phyloP scores from a whole-genome alignment of 2,113 vertebrate genomes.

The Xiphophorus couchianus region DNA sequence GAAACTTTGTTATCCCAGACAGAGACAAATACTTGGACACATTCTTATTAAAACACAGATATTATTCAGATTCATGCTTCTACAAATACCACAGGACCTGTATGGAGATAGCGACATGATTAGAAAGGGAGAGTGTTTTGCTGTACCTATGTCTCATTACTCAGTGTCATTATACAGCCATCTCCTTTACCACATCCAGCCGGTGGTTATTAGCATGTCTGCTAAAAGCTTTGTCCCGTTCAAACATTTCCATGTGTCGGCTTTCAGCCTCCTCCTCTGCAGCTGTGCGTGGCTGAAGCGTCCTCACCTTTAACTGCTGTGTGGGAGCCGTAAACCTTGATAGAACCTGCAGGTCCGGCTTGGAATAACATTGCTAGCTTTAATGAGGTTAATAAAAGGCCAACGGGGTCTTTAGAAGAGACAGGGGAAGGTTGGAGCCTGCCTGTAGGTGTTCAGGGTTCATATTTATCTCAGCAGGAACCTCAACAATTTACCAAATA shows the following conservation, averaged over 20 bases:
- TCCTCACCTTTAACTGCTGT: conserved; percentile 83
- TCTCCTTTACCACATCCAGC: conserved; percentile 69
- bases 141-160: conserved; percentile 61
- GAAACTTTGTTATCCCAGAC: conserved; percentile 26
- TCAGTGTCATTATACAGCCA: conserved; percentile 73
- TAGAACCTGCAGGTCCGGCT: conserved; percentile 84
- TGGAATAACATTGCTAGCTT: conserved; percentile 91
- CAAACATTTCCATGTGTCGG: conserved; percentile 69
- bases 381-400: conserved; percentile 87
- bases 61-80: not conserved
- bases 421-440: conserved; percentile 2
- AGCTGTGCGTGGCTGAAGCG: conserved; percentile 54
- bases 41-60: not conserved
- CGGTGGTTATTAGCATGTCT: conserved; percentile 70
- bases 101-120: not conserved
- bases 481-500: too few relatives aligned
- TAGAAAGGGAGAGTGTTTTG: conserved; percentile 50
- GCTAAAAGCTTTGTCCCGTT: conserved; percentile 72
- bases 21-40: not conserved
- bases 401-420: conserved; percentile 82
- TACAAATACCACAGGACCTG: not conserved
- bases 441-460: not conserved
- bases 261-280: conserved; percentile 53
- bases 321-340: conserved; percentile 85
- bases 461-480: too few relatives aligned